Conservation (phyloP, 2,113 vertebrate species). For the Entelurus aequoreus region DNA sequence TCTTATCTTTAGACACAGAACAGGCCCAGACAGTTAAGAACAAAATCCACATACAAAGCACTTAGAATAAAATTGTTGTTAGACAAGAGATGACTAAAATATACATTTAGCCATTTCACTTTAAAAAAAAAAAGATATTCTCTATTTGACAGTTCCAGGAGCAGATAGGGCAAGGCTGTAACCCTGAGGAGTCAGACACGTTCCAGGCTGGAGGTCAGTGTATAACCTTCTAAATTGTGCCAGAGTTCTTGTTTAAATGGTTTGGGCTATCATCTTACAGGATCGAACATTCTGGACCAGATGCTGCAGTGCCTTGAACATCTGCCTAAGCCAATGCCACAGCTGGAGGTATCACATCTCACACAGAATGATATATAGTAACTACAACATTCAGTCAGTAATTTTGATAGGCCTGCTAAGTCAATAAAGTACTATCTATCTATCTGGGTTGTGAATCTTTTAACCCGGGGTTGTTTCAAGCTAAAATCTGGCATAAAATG, state of each 20-base stretch:
- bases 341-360: conserved; percentile 67
- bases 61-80: too few species aligned
- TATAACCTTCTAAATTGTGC: background rate
- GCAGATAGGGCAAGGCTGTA: conserved; percentile 66
- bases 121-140: background rate
- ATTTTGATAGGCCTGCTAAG: too few species aligned
- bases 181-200: conserved; percentile 67
- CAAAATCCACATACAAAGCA: too few species aligned
- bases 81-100: too few species aligned
- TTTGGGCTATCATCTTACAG: conserved; percentile 32
- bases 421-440: too few species aligned
- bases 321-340: conserved; percentile 74
- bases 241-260: background rate
- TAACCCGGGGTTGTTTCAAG: too few species aligned
- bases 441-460: too few species aligned
- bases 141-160: conserved; percentile 64
- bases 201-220: conserved; percentile 68
- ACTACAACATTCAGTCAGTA: too few species aligned
- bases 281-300: conserved; percentile 71
- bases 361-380: too few species aligned
- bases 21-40: too few species aligned
- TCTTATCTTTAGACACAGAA: too few species aligned
- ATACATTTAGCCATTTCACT: background rate
- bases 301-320: conserved; percentile 79
- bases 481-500: too few species aligned